A percentile compares a stretch with the other conserved stretches of the same genome.
These are phyloP conservation scores for Channa maculata DNA, from an alignment of 2,113 vertebrate genomes.

Conservation along the genomic window DNA sequence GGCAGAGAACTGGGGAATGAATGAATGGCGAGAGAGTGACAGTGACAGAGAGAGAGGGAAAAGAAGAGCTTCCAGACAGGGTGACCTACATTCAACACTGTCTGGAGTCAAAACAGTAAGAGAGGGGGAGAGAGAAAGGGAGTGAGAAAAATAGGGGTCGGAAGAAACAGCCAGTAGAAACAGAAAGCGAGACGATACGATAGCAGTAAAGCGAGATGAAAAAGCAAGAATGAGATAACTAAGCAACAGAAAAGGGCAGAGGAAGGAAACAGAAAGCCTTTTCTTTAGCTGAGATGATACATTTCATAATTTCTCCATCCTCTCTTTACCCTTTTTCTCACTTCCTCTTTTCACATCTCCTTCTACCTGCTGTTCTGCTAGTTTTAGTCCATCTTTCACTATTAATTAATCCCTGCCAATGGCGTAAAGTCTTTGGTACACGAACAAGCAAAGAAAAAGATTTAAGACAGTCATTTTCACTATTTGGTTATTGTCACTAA, in stretches of 20 bases:
- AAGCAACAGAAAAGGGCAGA: background rate
- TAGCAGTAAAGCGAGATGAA: conserved; percentile 13
- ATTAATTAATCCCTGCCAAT: conserved; percentile 41
- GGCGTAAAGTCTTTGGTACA: conserved; percentile 23
- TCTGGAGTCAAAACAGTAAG: conserved; percentile 66
- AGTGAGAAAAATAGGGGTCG: conserved; percentile 1
- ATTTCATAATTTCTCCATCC: conserved; percentile 3
- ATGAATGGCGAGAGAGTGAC: conserved; percentile 24
- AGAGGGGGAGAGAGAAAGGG: conserved; percentile 39
- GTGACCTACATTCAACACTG: conserved; percentile 77
- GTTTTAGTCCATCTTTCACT: conserved; percentile 58
- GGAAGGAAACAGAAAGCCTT: conserved; percentile 32
- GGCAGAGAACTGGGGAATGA: conserved; percentile 39
- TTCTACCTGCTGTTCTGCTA: conserved; percentile 25
- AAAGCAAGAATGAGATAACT: background rate
- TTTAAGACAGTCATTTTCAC: background rate
- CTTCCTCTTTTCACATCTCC: conserved; percentile 17
- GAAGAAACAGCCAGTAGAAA: conserved; percentile 18
- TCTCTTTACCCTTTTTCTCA: conserved; percentile 31
- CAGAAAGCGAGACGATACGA: conserved; percentile 38
- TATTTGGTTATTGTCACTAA: background rate
- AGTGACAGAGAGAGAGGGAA: conserved; percentile 35
- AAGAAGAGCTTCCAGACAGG: conserved; percentile 74
- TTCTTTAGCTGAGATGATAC: conserved; percentile 18
- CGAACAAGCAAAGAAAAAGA: conserved; percentile 17